These are phyloP conservation scores for Unio pictorum DNA, from an alignment of 2,888 invertebrate species.

Conservation along the genomic window DNA sequence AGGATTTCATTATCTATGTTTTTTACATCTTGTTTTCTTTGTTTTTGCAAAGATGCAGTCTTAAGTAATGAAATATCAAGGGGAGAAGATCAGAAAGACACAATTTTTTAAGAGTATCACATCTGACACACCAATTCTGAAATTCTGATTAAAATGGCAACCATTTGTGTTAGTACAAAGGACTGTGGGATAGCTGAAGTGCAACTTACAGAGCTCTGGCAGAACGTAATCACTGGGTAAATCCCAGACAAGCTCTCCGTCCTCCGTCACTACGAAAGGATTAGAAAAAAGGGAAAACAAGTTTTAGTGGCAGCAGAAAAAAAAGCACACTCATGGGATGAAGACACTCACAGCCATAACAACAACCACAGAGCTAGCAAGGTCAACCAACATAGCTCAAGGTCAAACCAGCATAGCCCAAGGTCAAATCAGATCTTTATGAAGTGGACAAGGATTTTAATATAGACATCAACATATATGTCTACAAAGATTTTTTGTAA, in stretches of 20 bases:
- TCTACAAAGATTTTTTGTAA: slow-evolving; percentile 3
- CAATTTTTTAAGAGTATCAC: no score
- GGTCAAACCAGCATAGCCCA: no score
- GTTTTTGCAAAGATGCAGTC: no score
- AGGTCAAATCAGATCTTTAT: slow-evolving; percentile 3
- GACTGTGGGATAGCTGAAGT: slow-evolving; percentile 6
- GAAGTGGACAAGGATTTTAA: slow-evolving; percentile 1
- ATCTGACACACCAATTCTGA: no score
- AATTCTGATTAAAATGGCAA: neutral
- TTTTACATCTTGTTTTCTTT: no score
- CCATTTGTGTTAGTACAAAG: slow-evolving; percentile 2
- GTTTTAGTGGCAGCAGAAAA: slow-evolving; percentile 58
- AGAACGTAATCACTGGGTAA: slow-evolving; percentile 56
- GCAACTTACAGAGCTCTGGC: slow-evolving; percentile 63
- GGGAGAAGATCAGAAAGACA: no score
- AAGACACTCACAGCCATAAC: no score
- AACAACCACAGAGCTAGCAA: no score
- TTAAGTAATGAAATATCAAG: no score
- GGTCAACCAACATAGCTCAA: no score
- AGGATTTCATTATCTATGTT: no score
- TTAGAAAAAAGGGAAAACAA: slow-evolving; percentile 52
- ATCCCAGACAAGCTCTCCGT: slow-evolving; percentile 61
- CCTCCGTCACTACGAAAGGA: slow-evolving; percentile 61
- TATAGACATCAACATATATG: slow-evolving; percentile 6
- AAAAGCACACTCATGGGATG: slow-evolving; percentile 30